Evolutionary conservation across 2,888 invertebrate genomes (phyloP).

Genomic region (Caenorhabditis sp.): DNA sequence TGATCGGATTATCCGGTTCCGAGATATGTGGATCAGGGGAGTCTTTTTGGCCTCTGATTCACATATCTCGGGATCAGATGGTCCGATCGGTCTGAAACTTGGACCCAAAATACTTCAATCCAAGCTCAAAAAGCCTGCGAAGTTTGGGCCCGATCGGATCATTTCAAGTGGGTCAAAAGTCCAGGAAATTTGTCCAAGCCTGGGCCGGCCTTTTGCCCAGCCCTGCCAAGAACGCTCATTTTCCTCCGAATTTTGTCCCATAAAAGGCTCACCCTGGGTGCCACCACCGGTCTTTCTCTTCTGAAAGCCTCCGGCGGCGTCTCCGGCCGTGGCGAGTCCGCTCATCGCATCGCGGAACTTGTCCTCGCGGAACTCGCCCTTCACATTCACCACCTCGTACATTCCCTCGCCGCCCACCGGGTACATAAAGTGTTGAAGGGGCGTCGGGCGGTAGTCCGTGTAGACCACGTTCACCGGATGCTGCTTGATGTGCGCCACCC

Average conservation of each 20-base stretch:
- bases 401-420: constrained; percentile 94
- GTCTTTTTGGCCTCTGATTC: no score
- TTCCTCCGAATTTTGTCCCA: neutral
- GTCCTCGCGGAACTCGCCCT: constrained; percentile 94
- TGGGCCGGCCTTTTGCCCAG: no score
- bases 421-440: constrained; percentile 97
- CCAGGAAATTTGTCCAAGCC: no score
- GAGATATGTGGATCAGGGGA: no score
- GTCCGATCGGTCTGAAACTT: no score
- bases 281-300: constrained; percentile 78
- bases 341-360: constrained; percentile 98
- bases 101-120: no score
- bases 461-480: constrained; percentile 98
- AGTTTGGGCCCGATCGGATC: no score
- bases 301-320: constrained; percentile 85
- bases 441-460: constrained; percentile 97
- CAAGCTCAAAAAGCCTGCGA: no score
- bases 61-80: no score
- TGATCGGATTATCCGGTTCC: no score
- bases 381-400: constrained; percentile 86
- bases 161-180: no score
- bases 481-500: constrained; percentile 74
- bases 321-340: constrained; percentile 85
- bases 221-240: no score
- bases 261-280: neutral